A percentile compares a stretch with the other conserved stretches of the same genome.
These are phyloP conservation scores for Alethe castanea DNA, from an alignment of 2,113 vertebrate species.

Conservation along the genomic window DNA sequence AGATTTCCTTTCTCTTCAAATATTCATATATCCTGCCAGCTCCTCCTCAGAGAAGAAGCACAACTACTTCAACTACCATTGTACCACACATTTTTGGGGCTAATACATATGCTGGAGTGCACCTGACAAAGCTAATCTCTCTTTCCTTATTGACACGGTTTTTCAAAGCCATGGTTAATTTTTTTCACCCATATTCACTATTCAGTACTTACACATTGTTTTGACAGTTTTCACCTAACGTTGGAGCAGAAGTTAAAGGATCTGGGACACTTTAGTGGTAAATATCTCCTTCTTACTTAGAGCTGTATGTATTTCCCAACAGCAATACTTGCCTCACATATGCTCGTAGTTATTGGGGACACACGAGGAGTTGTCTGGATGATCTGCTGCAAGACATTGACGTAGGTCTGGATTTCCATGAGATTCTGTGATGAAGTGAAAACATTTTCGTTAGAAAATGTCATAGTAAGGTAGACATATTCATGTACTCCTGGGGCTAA, in stretches of 20 bases:
- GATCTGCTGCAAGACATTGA: conserved; percentile 90
- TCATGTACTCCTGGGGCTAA: neutral
- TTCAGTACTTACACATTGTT: neutral
- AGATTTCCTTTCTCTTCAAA: neutral
- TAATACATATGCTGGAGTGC: neutral
- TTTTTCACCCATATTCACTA: neutral
- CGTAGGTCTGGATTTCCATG: conserved; percentile 92
- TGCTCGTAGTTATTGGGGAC: conserved; percentile 71
- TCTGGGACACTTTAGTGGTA: neutral
- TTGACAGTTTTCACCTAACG: neutral
- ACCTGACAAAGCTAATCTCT: neutral
- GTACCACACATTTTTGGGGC: neutral
- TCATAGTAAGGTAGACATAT: neutral
- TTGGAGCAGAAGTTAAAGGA: neutral
- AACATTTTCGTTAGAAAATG: neutral
- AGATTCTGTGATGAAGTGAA: conserved; percentile 80
- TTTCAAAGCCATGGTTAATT: neutral
- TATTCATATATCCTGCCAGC: neutral
- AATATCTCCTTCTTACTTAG: neutral
- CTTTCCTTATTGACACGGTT: neutral
- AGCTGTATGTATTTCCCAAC: neutral
- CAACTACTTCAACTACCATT: neutral
- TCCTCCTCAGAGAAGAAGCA: neutral
- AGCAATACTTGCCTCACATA: conserved; percentile 79
- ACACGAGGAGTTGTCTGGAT: conserved; percentile 81